Base-by-base conservation (phyloP, 2,888 invertebrate genomes). In the Hybos culiciformis region DNA sequence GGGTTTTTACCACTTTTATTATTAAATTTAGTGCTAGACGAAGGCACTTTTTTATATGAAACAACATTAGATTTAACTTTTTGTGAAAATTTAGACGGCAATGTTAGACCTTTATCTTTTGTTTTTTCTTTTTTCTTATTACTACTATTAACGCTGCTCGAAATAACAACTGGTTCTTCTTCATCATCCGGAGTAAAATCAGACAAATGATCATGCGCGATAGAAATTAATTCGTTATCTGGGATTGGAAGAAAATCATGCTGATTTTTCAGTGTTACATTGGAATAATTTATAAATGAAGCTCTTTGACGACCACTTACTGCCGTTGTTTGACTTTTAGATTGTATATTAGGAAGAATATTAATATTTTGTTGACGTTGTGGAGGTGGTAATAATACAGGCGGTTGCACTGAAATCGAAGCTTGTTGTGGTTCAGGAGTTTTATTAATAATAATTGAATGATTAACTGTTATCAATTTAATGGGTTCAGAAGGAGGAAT, bases 391-490 rank as follows among this genome's bases (percentile, higher is more conserved):
- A 38, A 37, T 46, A 43, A 8, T 26, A 39, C 46, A 31, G 40
- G 41, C 40, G 40, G 36, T 41, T 15, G 37, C 34, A 8, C 19
- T 33, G 24, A 31, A n/a, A 18, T n/a, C 18, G 32, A 9, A 32
- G 17, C n/a, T 37, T 31, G 34, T 20, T 14, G 20, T 24, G 61
- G 59, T 44, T 64, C 65, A 23, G 61, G 58, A 40, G 62, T 62
- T 53, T 62, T 65, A 49, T 66, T 63, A 24, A 66, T 63, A 41
- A 65, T 62, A 45, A 66, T 64, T 44, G 66, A 62, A 46, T 66
- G 63, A 52, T 66, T 66, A 34, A 66, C 58, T 41, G 66, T 64
- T 29, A 66, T 60, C 41, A 59, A 54, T 52, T 62, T 62, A 24
- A 55, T 34, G 17, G 50, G 45, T 11, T 50, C 39, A 17, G 43